Base-by-base conservation (phyloP, 1,140 invertebrate genomes). In the Cotesia vestalis region DNA sequence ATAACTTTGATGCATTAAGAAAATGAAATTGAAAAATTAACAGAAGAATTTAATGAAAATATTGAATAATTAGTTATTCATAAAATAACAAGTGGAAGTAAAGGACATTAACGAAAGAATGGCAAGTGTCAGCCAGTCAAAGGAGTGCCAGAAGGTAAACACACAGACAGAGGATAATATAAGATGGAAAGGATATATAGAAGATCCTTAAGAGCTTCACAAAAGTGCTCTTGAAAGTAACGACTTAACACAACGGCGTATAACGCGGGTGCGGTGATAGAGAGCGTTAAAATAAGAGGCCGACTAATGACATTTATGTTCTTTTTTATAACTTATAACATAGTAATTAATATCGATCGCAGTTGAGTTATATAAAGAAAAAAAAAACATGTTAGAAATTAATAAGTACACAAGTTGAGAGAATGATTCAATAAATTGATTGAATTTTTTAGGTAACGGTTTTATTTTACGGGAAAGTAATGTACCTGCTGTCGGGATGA, bases 21-120 rank as follows among this genome's bases (percentile, higher is more conserved):
- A 46, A 46, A 11, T 2, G 6, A 46, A 2, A 46, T 46, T 46
- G 11, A 46, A 9, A 9, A 46, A 46, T 46, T 46, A 9, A 46
- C 6, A 9, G 11, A 46, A 46, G 11, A 46, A 46, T 9, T 46
- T 6, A 46, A 9, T 46, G 11, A 46, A 11, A 46, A 46, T 3
- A 46, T 9, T 46, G 40, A 46, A 46, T 46, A 6, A 46, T 46
- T 46, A 9, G 40, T 46, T 55, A 14, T 55, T 55, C 12, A 55
- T 59, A 38, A 57, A 57, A 68, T 38, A 59, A 36, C 20, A 36
- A 27, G 53, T 34, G 46, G 35, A 68, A 14, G 38, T 36, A 59
- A 57, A 68, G 55, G 35, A 57, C 27, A 27, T 27, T 68, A 68
- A 68, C 59, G 55, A 57, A n/a, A 34, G 36, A 57, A 36, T 14